Evolutionary conservation across 2,888 invertebrate genomes (phyloP).

Genomic region (Drosophila rellima): DNA sequence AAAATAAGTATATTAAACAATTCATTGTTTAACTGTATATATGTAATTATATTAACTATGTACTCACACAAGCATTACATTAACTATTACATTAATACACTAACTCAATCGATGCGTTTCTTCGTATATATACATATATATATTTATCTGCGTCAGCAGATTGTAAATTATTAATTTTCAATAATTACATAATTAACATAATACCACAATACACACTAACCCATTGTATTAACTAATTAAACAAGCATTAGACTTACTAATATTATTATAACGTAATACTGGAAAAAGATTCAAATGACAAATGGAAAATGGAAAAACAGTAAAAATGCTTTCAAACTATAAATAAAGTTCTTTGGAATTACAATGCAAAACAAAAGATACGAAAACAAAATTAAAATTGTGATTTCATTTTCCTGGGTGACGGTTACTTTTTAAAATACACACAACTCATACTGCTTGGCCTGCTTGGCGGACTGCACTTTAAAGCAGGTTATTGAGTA

Average conservation of each 20-base stretch:
- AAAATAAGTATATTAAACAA: conserved; percentile 37
- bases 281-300: conserved; percentile 37
- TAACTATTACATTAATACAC: conserved; percentile 31
- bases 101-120: conserved; percentile 29
- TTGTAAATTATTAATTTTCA: conserved; percentile 58
- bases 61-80: conserved; percentile 24
- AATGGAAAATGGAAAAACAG: conserved; percentile 40
- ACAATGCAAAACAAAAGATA: conserved; percentile 76
- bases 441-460: conserved; percentile 9
- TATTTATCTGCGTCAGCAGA: conserved; percentile 26
- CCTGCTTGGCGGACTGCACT: background rate
- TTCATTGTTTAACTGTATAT: conserved; percentile 67
- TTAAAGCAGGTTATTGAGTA: background rate
- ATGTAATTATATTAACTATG: conserved; percentile 64
- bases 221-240: conserved; percentile 70
- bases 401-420: conserved; percentile 1
- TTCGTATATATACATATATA: conserved; percentile 35
- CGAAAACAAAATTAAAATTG: conserved; percentile 45
- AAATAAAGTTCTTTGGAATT: conserved; percentile 85
- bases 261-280: conserved; percentile 73
- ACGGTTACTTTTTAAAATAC: background rate
- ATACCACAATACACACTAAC: conserved; percentile 53
- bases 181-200: conserved; percentile 48
- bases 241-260: conserved; percentile 74
- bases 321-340: conserved; percentile 82